These are phyloP conservation scores for Sycophila texana DNA, from an alignment of 2,888 invertebrate genomes.

Conservation along the genomic window DNA sequence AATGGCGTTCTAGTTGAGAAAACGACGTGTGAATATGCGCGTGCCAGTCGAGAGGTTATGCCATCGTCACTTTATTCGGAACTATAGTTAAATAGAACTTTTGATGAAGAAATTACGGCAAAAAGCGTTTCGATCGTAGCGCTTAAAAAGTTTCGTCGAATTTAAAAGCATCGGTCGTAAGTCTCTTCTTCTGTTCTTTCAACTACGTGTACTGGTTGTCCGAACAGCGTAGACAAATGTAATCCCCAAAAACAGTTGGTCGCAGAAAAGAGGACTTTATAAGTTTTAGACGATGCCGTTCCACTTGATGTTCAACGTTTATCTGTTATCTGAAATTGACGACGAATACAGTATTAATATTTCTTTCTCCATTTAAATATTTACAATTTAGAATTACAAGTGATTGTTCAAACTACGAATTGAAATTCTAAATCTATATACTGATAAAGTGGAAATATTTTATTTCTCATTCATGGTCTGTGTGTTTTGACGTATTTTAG, in stretches of 20 bases:
- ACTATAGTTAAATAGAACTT: constrained; percentile 9
- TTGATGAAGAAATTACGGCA: constrained; percentile 35
- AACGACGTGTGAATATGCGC: constrained; percentile 18
- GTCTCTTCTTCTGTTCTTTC: background rate
- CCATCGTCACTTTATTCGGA: background rate
- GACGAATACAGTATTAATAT: background rate
- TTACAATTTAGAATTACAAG: no score
- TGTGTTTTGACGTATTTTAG: no score
- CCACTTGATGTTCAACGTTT: background rate
- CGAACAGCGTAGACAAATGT: constrained; percentile 23
- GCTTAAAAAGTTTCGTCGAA: constrained; percentile 13
- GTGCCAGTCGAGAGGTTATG: constrained; percentile 27
- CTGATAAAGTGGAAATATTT: no score
- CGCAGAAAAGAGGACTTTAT: constrained; percentile 13
- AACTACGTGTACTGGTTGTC: background rate
- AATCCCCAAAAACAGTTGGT: background rate
- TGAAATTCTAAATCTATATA: no score
- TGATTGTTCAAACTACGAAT: no score
- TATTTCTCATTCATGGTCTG: no score
- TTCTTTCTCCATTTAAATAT: no score
- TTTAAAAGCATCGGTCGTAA: constrained; percentile 5
- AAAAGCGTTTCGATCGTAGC: constrained; percentile 31
- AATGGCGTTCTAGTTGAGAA: constrained; percentile 35
- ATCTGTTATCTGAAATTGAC: constrained; percentile 7
- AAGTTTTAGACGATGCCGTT: constrained; percentile 7